These are phyloP conservation scores for Sebastes schlegelii DNA, from an alignment of 2,113 vertebrate genomes.

Conservation along the genomic window DNA sequence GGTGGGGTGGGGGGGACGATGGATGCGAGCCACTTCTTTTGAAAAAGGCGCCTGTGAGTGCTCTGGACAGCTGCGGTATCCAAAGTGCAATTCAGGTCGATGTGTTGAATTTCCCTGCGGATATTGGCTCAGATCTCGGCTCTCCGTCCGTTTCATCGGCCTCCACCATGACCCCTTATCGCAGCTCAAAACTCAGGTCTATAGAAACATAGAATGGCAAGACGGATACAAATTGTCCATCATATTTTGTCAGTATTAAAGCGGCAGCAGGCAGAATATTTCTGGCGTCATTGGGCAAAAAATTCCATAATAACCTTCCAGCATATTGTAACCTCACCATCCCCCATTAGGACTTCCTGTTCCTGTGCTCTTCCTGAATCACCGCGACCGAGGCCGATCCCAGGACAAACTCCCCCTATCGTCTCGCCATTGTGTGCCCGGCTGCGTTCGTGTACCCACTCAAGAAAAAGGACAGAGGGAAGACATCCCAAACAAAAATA, in stretches of 20 bases:
- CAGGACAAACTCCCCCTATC: constrained; percentile 27
- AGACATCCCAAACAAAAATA: constrained; percentile 32
- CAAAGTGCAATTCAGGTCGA: constrained; percentile 48
- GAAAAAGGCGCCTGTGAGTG: constrained; percentile 35
- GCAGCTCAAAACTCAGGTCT: constrained; percentile 37
- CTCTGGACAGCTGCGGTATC: constrained; percentile 16
- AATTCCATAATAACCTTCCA: no score
- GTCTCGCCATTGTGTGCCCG: constrained; percentile 9
- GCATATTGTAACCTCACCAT: neutral
- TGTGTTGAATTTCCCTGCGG: constrained; percentile 48
- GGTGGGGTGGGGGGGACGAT: neutral
- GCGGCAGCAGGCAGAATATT: no score
- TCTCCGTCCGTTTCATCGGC: constrained; percentile 43
- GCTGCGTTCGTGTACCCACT: neutral
- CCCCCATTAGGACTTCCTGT: neutral
- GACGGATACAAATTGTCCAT: neutral
- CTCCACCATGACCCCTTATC: constrained; percentile 48
- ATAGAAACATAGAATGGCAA: neutral
- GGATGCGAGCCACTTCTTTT: constrained; percentile 28
- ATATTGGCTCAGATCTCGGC: constrained; percentile 31
- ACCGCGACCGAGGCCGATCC: neutral
- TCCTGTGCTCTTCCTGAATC: constrained; percentile 1
- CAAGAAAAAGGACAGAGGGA: constrained; percentile 14
- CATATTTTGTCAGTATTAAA: neutral
- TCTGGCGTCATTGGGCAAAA: no score